Evolutionary conservation across 2,797 vertebrate species (phyloP).

Genomic region (Esox lucius): DNA sequence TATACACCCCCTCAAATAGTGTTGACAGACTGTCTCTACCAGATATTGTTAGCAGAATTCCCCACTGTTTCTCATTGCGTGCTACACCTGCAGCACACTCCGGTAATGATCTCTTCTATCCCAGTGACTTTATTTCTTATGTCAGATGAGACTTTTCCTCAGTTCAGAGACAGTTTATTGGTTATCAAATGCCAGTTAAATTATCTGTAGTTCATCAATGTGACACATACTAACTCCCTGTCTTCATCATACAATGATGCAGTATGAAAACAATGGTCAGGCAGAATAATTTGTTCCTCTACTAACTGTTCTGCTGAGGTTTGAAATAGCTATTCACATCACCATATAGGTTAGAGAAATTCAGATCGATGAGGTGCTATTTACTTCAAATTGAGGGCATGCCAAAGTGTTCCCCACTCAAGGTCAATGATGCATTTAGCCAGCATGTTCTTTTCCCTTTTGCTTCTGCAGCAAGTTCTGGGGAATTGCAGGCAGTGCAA

Average conservation of each 20-base stretch:
- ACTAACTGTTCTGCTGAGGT: constrained; percentile 35
- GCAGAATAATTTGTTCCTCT: constrained; percentile 31
- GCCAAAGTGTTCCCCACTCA: background rate
- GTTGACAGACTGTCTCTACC: background rate
- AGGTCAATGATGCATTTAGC: background rate
- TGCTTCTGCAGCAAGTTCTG: background rate
- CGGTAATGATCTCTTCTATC: background rate
- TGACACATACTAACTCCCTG: background rate
- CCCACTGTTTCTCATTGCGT: background rate
- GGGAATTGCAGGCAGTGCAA: background rate
- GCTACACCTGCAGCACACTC: background rate
- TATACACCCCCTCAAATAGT: background rate
- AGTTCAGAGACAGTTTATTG: background rate
- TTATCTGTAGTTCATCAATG: background rate
- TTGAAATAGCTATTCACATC: constrained; percentile 35
- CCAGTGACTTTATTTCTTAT: background rate
- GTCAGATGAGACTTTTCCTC: background rate
- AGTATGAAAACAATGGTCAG: constrained; percentile 19
- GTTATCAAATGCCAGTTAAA: background rate
- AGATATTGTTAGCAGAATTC: background rate
- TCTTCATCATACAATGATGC: background rate
- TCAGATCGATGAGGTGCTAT: background rate
- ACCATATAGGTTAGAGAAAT: constrained; percentile 28
- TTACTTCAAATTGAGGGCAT: background rate
- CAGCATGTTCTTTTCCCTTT: background rate